Conservation (phyloP, 1,140 invertebrate species). For the Philopotamus ludificatus region DNA sequence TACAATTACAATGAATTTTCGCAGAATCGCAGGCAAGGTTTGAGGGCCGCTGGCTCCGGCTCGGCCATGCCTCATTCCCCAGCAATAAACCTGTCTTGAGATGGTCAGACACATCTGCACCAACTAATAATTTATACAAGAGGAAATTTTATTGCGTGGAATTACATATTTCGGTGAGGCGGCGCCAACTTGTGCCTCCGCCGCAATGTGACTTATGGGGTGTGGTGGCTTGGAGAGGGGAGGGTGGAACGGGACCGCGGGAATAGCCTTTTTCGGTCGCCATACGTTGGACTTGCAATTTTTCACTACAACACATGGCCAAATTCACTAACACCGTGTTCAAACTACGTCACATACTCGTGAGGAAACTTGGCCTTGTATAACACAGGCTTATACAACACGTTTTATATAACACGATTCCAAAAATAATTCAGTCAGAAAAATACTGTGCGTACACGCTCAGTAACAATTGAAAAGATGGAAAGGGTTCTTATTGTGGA, state of each 20-base stretch:
- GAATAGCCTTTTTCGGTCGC: too few species aligned
- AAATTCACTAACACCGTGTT: too few species aligned
- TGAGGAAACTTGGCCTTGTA: too few species aligned
- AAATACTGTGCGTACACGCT: too few species aligned
- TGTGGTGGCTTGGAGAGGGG: neutral
- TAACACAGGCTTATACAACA: too few species aligned
- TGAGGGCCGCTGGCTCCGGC: slow-evolving; percentile 15
- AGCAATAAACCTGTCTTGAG: slow-evolving; percentile 42
- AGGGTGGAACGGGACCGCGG: neutral
- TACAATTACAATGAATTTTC: neutral
- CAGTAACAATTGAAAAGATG: too few species aligned
- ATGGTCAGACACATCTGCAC: slow-evolving; percentile 31
- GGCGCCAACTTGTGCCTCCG: neutral
- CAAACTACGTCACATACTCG: too few species aligned
- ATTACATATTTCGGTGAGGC: slow-evolving; percentile 30
- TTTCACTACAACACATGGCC: too few species aligned
- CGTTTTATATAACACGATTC: too few species aligned
- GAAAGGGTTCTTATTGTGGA: too few species aligned
- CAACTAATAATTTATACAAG: slow-evolving; percentile 24
- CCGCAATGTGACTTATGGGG: neutral
- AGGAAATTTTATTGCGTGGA: slow-evolving; percentile 19
- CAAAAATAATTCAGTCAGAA: too few species aligned
- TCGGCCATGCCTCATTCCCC: slow-evolving; percentile 35
- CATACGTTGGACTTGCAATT: too few species aligned
- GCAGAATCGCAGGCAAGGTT: slow-evolving; percentile 5